phyloP scores from a whole-genome alignment of 2,113 vertebrate genomes.

The Brachypodius melanocephalos region DNA sequence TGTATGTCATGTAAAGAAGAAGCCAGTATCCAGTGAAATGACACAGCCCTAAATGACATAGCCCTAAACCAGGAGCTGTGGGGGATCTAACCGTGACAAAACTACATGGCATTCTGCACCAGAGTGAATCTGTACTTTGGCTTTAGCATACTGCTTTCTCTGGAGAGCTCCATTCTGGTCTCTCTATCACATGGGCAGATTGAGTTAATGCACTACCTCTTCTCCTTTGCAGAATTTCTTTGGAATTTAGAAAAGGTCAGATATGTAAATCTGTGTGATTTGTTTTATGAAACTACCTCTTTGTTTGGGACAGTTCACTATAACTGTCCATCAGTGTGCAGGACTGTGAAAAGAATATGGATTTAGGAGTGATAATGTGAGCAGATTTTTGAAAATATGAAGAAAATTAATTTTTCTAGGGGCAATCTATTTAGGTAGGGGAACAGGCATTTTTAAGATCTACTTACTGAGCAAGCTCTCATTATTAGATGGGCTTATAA shows the following conservation, averaged over 20 bases:
- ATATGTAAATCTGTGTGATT: neutral
- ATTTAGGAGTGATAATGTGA: neutral
- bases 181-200: neutral
- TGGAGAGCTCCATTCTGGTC: neutral
- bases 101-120: neutral
- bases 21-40: neutral
- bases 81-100: neutral
- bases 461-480: neutral
- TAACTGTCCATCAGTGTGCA: neutral
- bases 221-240: neutral
- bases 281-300: neutral
- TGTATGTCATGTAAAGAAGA: neutral
- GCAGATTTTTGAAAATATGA: neutral
- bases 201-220: neutral
- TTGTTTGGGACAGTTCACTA: neutral
- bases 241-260: conserved; percentile 14
- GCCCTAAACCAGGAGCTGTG: neutral
- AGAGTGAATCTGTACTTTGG: neutral
- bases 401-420: neutral
- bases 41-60: neutral
- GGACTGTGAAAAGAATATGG: neutral
- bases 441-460: neutral
- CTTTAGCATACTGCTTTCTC: neutral
- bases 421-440: neutral
- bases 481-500: neutral